These are phyloP conservation scores for Noctilio leporinus DNA, from an alignment of 2,113 vertebrate species.

Conservation along the genomic window DNA sequence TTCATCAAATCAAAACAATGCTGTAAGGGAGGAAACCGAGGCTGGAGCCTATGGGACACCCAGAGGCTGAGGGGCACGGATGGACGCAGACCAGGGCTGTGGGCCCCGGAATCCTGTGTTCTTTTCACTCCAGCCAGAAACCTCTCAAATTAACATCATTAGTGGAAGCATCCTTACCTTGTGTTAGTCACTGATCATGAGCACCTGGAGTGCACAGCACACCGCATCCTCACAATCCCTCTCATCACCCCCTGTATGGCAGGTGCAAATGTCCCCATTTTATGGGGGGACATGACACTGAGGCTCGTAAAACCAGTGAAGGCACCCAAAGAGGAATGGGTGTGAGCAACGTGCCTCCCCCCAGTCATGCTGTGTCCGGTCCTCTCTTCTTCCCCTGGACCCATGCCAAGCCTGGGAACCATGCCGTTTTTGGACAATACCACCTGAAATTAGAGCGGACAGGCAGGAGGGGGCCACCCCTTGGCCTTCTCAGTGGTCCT, in stretches of 20 bases:
- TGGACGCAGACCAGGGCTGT: background rate
- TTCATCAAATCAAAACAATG: background rate
- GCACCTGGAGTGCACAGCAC: background rate
- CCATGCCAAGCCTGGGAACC: background rate
- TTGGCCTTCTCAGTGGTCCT: background rate
- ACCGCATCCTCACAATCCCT: accelerated
- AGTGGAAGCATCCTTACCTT: accelerated
- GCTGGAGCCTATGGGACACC: background rate
- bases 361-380: no score
- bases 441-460: background rate
- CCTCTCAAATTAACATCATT: accelerated
- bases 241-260: accelerated
- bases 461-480: background rate
- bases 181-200: background rate
- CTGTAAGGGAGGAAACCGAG: background rate
- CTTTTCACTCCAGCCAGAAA: background rate
- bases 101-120: background rate
- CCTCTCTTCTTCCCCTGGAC: background rate
- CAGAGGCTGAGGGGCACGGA: background rate
- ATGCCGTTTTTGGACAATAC: background rate
- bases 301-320: background rate
- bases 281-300: accelerated
- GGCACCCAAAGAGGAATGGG: accelerated
- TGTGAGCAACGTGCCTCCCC: accelerated
- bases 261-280: background rate